Conservation (phyloP, 2,888 invertebrate species). For the Embidobia sp. region DNA sequence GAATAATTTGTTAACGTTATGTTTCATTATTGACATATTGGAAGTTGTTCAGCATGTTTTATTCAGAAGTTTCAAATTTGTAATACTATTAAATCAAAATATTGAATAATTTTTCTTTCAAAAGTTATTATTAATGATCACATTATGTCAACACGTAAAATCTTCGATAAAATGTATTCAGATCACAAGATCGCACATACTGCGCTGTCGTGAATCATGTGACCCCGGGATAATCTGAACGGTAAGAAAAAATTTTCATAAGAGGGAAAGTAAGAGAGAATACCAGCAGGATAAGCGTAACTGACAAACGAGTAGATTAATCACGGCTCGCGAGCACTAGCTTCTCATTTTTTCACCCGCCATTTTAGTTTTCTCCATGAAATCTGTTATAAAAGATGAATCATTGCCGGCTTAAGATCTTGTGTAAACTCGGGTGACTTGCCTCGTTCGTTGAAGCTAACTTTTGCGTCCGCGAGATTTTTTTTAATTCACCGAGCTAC, state of each 20-base stretch:
- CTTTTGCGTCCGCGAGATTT: not conserved
- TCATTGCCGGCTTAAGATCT: conserved; percentile 58
- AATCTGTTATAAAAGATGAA: conserved; percentile 67
- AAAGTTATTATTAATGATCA: conserved; percentile 9
- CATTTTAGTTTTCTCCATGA: conserved; percentile 49
- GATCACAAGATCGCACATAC: conserved; percentile 27
- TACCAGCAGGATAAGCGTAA: conserved; percentile 67
- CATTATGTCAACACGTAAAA: not conserved
- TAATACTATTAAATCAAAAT: too few species aligned
- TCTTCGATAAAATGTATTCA: conserved; percentile 29
- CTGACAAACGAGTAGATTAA: conserved; percentile 75
- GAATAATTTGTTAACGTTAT: too few species aligned
- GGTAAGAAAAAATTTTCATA: conserved; percentile 48
- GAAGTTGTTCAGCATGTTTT: too few species aligned
- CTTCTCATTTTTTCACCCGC: conserved; percentile 63
- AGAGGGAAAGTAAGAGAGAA: conserved; percentile 54
- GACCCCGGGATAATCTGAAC: conserved; percentile 48
- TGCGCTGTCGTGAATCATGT: conserved; percentile 39
- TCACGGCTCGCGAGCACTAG: conserved; percentile 67
- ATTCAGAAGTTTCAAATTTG: too few species aligned
- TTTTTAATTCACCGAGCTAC: conserved; percentile 8
- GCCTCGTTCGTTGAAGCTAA: conserved; percentile 7
- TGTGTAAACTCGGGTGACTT: conserved; percentile 60
- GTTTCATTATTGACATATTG: too few species aligned
- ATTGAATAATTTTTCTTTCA: too few species aligned